A percentile compares a stretch with the other conserved stretches of the same genome.
phyloP scores from a whole-genome alignment of 2,113 vertebrate genomes.

The Opisthocomus hoazin region DNA sequence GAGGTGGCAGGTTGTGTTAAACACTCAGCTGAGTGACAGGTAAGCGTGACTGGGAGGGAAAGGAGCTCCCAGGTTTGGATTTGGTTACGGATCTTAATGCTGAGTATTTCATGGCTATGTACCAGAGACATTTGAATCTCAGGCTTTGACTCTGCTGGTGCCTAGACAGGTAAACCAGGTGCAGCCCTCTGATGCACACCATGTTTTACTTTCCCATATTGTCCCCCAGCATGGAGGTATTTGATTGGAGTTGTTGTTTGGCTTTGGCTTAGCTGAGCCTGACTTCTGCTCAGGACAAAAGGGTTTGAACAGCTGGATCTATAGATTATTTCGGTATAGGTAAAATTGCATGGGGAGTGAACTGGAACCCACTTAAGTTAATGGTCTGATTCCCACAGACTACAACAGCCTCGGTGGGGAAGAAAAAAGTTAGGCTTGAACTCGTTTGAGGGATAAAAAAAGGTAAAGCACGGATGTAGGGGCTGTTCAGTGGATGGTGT shows the following conservation, averaged over 20 bases:
- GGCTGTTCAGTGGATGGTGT: neutral
- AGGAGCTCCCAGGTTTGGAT: neutral
- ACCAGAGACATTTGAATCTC: neutral
- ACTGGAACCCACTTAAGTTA: neutral
- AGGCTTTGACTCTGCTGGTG: neutral
- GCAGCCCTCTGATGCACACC: neutral
- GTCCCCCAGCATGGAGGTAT: neutral
- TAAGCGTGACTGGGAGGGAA: neutral
- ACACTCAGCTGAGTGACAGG: neutral
- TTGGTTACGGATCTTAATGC: neutral
- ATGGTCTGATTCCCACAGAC: neutral
- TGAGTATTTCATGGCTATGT: neutral
- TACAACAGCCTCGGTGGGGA: accelerated
- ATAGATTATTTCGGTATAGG: neutral
- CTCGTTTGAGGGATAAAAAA: neutral
- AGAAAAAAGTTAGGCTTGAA: neutral
- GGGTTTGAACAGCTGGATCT: neutral
- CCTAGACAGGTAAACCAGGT: neutral
- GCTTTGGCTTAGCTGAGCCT: neutral
- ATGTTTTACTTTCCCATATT: neutral
- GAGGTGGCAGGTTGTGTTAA: neutral
- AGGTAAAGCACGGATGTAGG: neutral
- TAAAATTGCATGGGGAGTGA: neutral
- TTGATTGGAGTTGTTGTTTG: neutral
- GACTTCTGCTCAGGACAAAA: neutral